Evolutionary conservation across 2,113 vertebrate species (phyloP).

Genomic region (Cricetomys ansorgei): DNA sequence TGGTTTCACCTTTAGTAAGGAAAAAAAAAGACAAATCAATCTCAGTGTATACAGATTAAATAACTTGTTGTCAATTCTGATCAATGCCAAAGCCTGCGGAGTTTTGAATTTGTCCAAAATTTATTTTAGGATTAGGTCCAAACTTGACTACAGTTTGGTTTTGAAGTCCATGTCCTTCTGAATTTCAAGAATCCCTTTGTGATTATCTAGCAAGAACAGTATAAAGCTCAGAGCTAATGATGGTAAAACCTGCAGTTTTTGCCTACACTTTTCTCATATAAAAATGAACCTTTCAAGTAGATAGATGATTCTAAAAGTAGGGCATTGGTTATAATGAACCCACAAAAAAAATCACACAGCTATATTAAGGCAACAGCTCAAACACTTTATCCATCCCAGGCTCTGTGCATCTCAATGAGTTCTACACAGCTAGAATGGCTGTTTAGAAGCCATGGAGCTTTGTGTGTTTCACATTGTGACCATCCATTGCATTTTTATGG

Average conservation of each 20-base stretch:
- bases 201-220: not conserved
- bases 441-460: not conserved
- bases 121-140: not conserved
- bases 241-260: not conserved
- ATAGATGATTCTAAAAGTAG: not conserved
- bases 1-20: conserved; percentile 91
- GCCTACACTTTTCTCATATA: not conserved
- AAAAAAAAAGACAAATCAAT: conserved; percentile 50
- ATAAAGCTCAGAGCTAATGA: not conserved
- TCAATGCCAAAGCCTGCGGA: not conserved
- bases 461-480: too few species aligned
- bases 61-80: not conserved
- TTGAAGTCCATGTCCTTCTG: not conserved
- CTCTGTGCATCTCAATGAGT: not conserved
- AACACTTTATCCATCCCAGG: not conserved
- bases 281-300: not conserved
- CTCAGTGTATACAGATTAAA: not conserved
- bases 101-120: not conserved
- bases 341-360: not conserved
- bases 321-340: not conserved
- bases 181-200: not conserved
- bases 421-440: not conserved
- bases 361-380: not conserved
- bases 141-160: not conserved
- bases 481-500: not conserved